These are phyloP conservation scores for Argynnis bischoffii DNA, from an alignment of 2,888 invertebrate species.

Conservation along the genomic window DNA sequence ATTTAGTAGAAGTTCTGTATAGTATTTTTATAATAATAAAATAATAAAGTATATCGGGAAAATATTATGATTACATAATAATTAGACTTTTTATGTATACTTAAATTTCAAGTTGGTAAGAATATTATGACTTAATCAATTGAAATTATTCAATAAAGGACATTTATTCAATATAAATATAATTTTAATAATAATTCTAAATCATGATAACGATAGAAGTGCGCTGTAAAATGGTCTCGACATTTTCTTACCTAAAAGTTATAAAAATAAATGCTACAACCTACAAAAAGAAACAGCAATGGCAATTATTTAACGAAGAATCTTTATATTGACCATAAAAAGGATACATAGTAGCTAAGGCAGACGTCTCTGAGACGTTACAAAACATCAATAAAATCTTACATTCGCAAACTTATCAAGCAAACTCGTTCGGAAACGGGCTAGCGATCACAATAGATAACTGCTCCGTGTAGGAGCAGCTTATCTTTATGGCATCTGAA, in stretches of 20 bases:
- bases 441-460: constrained; percentile 66
- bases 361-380: constrained; percentile 25
- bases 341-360: constrained; percentile 11
- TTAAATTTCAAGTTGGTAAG: too few relatives aligned
- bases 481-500: constrained; percentile 75
- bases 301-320: background rate
- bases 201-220: background rate
- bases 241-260: too few relatives aligned
- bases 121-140: too few relatives aligned
- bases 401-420: constrained; percentile 48
- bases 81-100: too few relatives aligned
- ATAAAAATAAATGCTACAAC: too few relatives aligned
- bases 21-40: too few relatives aligned
- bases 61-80: too few relatives aligned
- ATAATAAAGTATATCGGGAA: too few relatives aligned
- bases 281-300: background rate
- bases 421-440: constrained; percentile 63
- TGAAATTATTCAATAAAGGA: too few relatives aligned
- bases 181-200: too few relatives aligned
- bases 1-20: too few relatives aligned
- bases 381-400: constrained; percentile 15
- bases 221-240: background rate
- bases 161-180: too few relatives aligned
- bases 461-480: constrained; percentile 53
- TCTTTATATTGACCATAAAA: constrained; percentile 13